Conservation (phyloP, 2,113 vertebrate species). For the Rhegmatorhina hoffmannsi region DNA sequence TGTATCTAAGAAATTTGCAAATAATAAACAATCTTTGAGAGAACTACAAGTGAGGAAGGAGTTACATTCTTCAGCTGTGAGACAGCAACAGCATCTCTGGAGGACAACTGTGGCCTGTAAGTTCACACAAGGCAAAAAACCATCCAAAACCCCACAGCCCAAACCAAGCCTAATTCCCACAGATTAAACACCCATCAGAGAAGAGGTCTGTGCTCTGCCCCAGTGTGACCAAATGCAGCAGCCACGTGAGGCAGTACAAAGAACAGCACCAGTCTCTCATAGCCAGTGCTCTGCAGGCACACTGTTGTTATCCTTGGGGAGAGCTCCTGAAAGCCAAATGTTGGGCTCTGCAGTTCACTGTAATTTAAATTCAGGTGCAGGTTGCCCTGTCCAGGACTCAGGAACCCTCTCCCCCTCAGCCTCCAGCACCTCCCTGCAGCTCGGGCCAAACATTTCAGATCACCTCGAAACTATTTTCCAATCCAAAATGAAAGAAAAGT, state of each 20-base stretch:
- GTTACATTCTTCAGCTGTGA: not conserved
- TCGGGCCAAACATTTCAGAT: not conserved
- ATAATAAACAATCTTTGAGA: not conserved
- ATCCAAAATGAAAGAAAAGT: not conserved
- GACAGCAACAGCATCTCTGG: not conserved
- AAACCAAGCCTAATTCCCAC: not conserved
- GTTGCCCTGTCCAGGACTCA: not conserved
- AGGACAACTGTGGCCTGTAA: not conserved
- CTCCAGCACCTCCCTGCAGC: not conserved
- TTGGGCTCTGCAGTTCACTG: not conserved
- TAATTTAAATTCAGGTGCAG: not conserved
- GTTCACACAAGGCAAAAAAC: not conserved
- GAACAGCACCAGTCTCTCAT: not conserved
- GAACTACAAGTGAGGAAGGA: not conserved
- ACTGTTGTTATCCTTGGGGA: too few species aligned
- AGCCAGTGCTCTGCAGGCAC: not conserved
- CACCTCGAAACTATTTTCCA: not conserved
- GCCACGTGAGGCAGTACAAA: not conserved
- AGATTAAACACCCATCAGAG: not conserved
- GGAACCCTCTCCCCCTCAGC: not conserved
- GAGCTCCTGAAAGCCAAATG: not conserved
- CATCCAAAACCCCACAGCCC: not conserved
- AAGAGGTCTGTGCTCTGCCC: not conserved
- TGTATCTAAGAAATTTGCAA: not conserved
- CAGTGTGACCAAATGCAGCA: not conserved